Conservation (phyloP, 37 sponge, comb jelly and placozoan species). For the Theonella swinhoei region DNA sequence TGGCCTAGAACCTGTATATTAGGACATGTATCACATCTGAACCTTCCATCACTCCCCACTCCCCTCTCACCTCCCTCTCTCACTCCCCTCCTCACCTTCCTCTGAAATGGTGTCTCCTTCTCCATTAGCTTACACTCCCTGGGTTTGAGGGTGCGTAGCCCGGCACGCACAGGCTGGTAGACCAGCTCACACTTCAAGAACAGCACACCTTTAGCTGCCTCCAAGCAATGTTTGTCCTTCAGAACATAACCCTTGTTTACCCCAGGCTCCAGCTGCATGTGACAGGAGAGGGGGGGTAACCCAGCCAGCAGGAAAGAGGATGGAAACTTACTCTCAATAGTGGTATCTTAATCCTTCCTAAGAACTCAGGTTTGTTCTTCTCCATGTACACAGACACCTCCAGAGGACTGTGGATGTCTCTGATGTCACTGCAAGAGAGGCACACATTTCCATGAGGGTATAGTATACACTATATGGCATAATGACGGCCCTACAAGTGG, state of each 20-base stretch:
- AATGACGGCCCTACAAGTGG: conserved; percentile 65
- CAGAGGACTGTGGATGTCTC: conserved; percentile 83
- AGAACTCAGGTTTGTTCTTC: conserved; percentile 18
- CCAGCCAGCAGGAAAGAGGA: not conserved
- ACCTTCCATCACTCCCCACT: too few species aligned
- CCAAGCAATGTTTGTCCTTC: conserved; percentile 63
- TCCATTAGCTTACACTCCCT: conserved; percentile 72
- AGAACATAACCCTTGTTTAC: conserved; percentile 39
- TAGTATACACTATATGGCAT: not conserved
- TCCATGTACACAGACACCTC: conserved; percentile 80
- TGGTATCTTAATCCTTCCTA: conserved; percentile 64
- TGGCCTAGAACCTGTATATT: conserved; percentile 51
- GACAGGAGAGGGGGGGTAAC: not conserved
- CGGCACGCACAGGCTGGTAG: conserved; percentile 85
- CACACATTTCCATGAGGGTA: not conserved
- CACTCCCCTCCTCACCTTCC: too few species aligned
- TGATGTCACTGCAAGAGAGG: conserved; percentile 66
- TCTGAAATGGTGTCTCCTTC: conserved; percentile 72
- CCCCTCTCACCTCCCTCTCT: too few species aligned
- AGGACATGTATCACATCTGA: not conserved
- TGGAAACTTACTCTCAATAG: conserved; percentile 68
- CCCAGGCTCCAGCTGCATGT: conserved; percentile 50
- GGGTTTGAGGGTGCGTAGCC: conserved; percentile 81
- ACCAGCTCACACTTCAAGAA: conserved; percentile 71
- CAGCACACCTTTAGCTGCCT: conserved; percentile 39